Evolutionary conservation across 2,797 vertebrate species (phyloP), one percentile per base, ranked within the genome.

Genomic region (Crocidura indochinensis): DNA sequence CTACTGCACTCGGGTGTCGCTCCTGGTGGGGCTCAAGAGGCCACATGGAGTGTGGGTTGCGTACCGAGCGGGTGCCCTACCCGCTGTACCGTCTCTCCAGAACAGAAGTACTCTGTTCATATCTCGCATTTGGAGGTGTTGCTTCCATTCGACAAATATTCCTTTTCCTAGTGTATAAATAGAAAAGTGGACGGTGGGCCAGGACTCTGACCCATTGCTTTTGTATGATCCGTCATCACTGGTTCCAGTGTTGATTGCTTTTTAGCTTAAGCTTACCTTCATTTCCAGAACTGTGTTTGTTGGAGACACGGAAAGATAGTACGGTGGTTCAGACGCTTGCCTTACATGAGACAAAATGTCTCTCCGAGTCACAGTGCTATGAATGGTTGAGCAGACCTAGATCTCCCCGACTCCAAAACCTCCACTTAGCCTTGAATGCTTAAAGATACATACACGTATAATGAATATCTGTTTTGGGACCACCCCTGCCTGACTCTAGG

Each of bases 161-260:
- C 29, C 68, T 78, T n/a, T 88, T 76, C 38, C 14, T 24, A 12
- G 68, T 91, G 91, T 78, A 53, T 76, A 88, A 72, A 20, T 82
- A 68, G 75, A 51, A 29, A 84, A 69, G 49, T 85, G 27, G 29
- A 49, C n/a, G 76, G 7, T 62, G 53, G 53, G 38, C 64, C 44
- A 90, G 22, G 83, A 73, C 77, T 91, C 67, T 74, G 53, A 71
- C 14, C 17, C 29, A 60, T 8, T 68, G 17, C 6, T 46, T 24
- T 60, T 81, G 60, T 11, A 68, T 68, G 29, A 62, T 69, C n/a
- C 44, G 74, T 38, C 51, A 53, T 77, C 27, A 71, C 26, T 51
- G 38, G 29, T n/a, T 64, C 79, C 29, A 19, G 8, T 76, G 24
- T 75, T 92, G 82, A 69, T 53, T 73, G 29, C 71, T 77, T 24